Evolutionary conservation across 2,113 vertebrate genomes (phyloP), one percentile per base, ranked within the genome.

Genomic region (Mustela nigripes): DNA sequence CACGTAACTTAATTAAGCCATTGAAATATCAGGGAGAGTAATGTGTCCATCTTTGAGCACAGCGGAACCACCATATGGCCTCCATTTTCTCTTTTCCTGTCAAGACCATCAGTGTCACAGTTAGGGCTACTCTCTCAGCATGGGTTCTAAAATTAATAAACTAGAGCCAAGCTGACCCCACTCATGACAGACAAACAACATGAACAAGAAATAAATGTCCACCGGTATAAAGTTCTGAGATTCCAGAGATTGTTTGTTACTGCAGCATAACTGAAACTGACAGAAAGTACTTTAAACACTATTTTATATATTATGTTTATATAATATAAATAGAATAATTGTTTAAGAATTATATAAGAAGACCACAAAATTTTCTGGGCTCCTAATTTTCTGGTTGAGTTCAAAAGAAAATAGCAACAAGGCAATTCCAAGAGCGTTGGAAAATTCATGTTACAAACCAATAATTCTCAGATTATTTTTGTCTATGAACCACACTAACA

Each of bases 351-450:
- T 33, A 67, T n/a, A 69, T 67, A 45, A n/a, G 33, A 93, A 76
- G 67, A 48, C 50, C 76, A 88, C 24, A 16, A 92, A 19, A 63
- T 85, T 80, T 86, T 62, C 36, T 58, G 19, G 11, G 31, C 18
- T 36, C 56, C n/a, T 53, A 26, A 65, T 71, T 84, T 58, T 92
- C 83, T 84, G 53, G 36, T 73, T 22, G 18, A 73, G 21, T 89
- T 96, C 7, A 96, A 65, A 87, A 67, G 82, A 84, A 24, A 89
- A 89, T 14, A 92, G 36, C 36, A 92, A 50, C 18, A 83, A 18
- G 56, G 22, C 7, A 26, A 88, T 16, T 19, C 53, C 50, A 79
- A n/a, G 69, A 26, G 39, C 88, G 45, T 73, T 58, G 36, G 42
- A 42, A 62, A 69, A 80, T 90, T 89, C 21, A 28, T n/a, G 33